Base-by-base conservation (phyloP, 2,797 vertebrate genomes). In the Taeniopygia guttata region DNA sequence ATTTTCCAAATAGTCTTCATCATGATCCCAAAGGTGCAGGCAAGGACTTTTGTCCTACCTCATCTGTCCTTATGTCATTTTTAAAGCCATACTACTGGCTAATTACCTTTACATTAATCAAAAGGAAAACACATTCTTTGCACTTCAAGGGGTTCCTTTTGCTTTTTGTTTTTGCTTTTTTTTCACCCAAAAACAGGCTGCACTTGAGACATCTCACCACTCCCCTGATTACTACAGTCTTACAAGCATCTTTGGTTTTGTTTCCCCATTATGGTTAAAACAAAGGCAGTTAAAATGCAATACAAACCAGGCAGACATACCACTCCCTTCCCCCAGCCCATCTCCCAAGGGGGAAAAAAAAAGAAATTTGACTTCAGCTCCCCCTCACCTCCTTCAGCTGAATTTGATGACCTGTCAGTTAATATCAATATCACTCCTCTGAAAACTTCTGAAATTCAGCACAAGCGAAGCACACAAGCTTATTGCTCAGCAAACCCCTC, bases 161-260 rank as follows among this genome's bases (percentile, higher is more conserved):
- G 10, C 1, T 21, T n/a, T 86, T 29, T 7, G 7, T 3, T 23
- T 70, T 40, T 43, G 7, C 6, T 26, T 25, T 0, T 16, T 32
- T 32, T 12, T 13, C 6, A 1, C 13, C 6, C 25, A 8, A 18
- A 16, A 27, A 34, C 0, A 0, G 16, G 13, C 27, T 49, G n/a
- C 51, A 51, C 12, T 46, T 83, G 5, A 5, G 32, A 32, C 14
- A 51, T 11, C 25, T 52, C 52, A 52, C 62, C 30, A 9, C 9
- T 49, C 7, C 36, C 7, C 11, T 32, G 19, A 81, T 38, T 29
- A 11, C 11, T 48, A 25, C 19, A 25, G 18, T 32, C 7, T 62
- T 62, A 51, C 2, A 55, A 55, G 18, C 21, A 34, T 40, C 34
- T 64, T 69, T 29, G 10, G 20, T 62, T 25, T 7, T 14, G 26